These are phyloP conservation scores for Cladopsammia gracilis DNA, from an alignment of 64 coral and sea anemone genomes.

Conservation along the genomic window DNA sequence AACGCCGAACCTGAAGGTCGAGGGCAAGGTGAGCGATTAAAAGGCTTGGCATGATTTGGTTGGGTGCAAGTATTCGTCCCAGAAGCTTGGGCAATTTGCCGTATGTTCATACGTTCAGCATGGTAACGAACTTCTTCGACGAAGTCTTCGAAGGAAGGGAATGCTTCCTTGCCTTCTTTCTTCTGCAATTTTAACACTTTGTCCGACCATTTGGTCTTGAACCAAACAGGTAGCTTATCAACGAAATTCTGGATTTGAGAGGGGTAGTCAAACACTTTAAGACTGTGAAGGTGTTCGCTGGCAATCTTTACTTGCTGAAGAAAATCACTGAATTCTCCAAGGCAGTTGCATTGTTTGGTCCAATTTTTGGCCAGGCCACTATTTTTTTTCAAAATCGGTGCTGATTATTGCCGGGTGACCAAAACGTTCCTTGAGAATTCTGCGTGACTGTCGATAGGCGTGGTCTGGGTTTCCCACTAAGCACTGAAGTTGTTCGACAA, in stretches of 20 bases:
- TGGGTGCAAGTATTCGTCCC: background rate
- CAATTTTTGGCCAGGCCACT: slow-evolving; percentile 76
- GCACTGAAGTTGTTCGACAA: too few relatives aligned
- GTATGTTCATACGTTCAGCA: slow-evolving; percentile 68
- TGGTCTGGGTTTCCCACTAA: slow-evolving; percentile 61
- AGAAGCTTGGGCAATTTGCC: background rate
- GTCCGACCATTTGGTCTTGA: slow-evolving; percentile 68
- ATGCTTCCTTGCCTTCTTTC: slow-evolving; percentile 41
- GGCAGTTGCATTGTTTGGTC: slow-evolving; percentile 46
- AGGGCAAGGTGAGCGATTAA: background rate
- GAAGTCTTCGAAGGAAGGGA: slow-evolving; percentile 65
- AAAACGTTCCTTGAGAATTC: slow-evolving; percentile 70
- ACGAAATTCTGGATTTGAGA: slow-evolving; percentile 65
- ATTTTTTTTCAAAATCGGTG: slow-evolving; percentile 64
- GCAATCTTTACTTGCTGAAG: slow-evolving; percentile 45
- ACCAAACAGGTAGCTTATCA: slow-evolving; percentile 72
- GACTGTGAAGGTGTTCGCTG: background rate
- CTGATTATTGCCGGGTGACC: slow-evolving; percentile 63
- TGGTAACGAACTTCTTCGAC: slow-evolving; percentile 58
- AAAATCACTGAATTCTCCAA: slow-evolving; percentile 15
- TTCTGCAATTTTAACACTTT: slow-evolving; percentile 65
- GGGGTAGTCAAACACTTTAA: slow-evolving; percentile 1
- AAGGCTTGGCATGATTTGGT: background rate
- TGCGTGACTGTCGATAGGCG: slow-evolving; percentile 67
- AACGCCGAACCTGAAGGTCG: background rate